Conservation (phyloP, 2,113 vertebrate genomes). For the Gulo gulo region DNA sequence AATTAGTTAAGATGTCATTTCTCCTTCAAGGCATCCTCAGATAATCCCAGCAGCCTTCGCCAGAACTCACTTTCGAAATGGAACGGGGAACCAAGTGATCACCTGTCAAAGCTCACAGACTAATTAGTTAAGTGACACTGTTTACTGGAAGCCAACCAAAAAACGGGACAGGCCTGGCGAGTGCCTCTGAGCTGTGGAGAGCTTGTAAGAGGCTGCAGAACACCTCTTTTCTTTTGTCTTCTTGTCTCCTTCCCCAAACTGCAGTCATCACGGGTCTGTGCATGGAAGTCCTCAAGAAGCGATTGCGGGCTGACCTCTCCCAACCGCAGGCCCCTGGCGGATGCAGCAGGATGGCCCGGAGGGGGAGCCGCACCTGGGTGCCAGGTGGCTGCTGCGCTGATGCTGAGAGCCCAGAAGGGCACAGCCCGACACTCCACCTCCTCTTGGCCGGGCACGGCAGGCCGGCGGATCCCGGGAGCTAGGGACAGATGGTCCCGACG, state of each 20-base stretch:
- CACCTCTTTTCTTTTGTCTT: not conserved
- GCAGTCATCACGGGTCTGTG: rapidly evolving
- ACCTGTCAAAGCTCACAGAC: not conserved
- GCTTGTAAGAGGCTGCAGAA: not conserved
- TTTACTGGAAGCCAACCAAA: not conserved
- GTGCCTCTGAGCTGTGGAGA: not conserved
- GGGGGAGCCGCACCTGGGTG: not conserved
- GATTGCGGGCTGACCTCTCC: not conserved
- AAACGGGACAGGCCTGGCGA: not conserved
- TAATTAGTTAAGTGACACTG: not conserved
- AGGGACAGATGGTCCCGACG: not conserved
- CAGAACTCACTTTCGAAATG: not conserved
- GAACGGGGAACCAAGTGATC: not conserved
- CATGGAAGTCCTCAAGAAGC: not conserved
- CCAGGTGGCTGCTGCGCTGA: not conserved
- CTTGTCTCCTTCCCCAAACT: not conserved
- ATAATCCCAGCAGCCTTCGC: not conserved
- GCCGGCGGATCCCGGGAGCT: not conserved
- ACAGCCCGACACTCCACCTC: not conserved
- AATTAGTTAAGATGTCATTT: not conserved
- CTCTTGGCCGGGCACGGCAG: not conserved
- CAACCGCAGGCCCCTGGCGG: not conserved
- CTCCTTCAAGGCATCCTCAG: not conserved
- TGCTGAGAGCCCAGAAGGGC: not conserved
- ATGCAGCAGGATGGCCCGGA: not conserved